Percentiles rank a stretch among this genome's conserved stretches.
Conservation (phyloP, 2,888 invertebrate species). For the Terebella lapidaria region DNA sequence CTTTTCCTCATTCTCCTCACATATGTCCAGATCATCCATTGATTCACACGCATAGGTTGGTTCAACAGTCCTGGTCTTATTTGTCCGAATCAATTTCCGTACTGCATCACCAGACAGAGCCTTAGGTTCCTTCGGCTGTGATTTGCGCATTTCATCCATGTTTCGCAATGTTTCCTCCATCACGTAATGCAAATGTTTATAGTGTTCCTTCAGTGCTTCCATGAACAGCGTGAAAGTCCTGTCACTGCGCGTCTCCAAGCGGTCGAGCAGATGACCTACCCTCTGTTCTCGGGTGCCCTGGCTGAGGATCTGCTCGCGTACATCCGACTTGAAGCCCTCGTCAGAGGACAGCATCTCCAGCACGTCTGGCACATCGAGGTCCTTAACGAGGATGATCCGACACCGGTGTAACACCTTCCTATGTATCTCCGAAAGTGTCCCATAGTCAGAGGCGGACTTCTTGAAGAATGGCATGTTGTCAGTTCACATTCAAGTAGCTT, state of each 20-base stretch:
- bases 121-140: conserved; percentile 9
- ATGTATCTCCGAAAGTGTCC: background rate
- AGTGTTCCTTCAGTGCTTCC: conserved; percentile 23
- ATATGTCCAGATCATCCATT: conserved; percentile 14
- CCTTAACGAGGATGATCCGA: conserved; percentile 24
- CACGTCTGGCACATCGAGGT: conserved; percentile 19
- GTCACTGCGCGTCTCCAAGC: conserved; percentile 22
- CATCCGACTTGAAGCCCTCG: conserved; percentile 18
- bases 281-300: conserved; percentile 16
- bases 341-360: conserved; percentile 11
- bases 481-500: too few species aligned
- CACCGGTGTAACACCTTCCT: conserved; percentile 23
- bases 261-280: conserved; percentile 21
- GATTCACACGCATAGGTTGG: conserved; percentile 11
- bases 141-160: conserved; percentile 15
- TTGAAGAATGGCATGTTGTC: conserved; percentile 4
- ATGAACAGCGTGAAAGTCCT: conserved; percentile 21
- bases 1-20: conserved; percentile 11
- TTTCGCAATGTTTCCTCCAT: conserved; percentile 23
- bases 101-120: conserved; percentile 23
- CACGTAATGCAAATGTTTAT: conserved; percentile 19
- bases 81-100: background rate
- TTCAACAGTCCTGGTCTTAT: conserved; percentile 3
- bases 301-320: conserved; percentile 7
- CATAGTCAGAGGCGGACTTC: background rate